phyloP scores from a whole-genome alignment of 1,140 invertebrate genomes.

The Dreissena rostriformis region DNA sequence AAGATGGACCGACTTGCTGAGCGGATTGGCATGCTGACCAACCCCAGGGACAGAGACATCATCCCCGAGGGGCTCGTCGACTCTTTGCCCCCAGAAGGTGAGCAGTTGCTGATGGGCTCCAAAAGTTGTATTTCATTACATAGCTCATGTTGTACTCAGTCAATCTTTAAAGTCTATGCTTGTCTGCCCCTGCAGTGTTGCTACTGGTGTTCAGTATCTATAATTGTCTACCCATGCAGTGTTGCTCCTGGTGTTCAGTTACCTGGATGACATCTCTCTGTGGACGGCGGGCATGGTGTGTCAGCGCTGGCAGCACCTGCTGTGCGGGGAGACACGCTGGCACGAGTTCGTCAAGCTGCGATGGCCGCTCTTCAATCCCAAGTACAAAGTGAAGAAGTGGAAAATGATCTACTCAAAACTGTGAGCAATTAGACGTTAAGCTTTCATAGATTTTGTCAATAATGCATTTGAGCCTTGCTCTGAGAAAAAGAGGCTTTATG shows the following conservation, averaged over 20 bases:
- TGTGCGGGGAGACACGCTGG: conserved; percentile 91
- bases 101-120: too few relatives aligned
- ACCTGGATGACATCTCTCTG: conserved; percentile 94
- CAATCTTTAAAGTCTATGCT: too few relatives aligned
- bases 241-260: conserved; percentile 92
- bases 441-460: not conserved
- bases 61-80: conserved; percentile 82
- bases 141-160: too few relatives aligned
- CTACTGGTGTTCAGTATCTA: conserved; percentile 61
- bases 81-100: conserved; percentile 86
- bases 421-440: conserved; percentile 76
- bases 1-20: conserved; percentile 81
- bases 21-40: conserved; percentile 79
- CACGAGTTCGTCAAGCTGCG: conserved; percentile 87
- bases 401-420: conserved; percentile 86
- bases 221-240: conserved; percentile 83
- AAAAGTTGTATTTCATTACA: too few relatives aligned
- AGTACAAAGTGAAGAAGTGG: conserved; percentile 88
- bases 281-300: conserved; percentile 94
- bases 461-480: not conserved
- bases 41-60: conserved; percentile 74
- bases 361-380: conserved; percentile 92
- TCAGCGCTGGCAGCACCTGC: conserved; percentile 90
- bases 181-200: too few relatives aligned
- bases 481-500: too few relatives aligned